Percentiles rank a stretch among this genome's conserved stretches.
These are phyloP conservation scores for Scopus umbretta DNA, from an alignment of 2,113 vertebrate genomes.

Conservation along the genomic window DNA sequence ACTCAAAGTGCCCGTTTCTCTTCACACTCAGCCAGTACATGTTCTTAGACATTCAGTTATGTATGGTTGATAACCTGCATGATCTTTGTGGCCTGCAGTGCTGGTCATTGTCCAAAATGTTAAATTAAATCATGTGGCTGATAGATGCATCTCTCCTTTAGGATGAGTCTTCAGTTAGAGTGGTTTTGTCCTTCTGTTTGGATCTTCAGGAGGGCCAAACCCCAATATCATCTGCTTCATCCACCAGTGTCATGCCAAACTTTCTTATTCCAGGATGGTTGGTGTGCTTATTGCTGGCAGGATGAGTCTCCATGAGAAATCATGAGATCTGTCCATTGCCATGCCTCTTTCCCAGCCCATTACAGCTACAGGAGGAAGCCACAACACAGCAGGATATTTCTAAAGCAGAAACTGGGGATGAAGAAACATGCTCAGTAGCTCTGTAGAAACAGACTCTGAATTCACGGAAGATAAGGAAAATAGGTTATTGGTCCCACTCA, in stretches of 20 bases:
- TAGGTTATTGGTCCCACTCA: neutral
- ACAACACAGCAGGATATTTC: neutral
- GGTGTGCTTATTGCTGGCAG: neutral
- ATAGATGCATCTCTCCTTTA: neutral
- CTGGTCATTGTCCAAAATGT: neutral
- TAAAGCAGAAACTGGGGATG: neutral
- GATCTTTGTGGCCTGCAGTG: neutral
- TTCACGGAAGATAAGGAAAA: neutral
- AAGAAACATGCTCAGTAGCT: neutral
- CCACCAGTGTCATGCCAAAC: neutral
- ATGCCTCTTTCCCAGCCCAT: neutral
- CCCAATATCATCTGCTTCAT: neutral
- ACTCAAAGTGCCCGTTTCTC: neutral
- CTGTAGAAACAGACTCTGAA: neutral
- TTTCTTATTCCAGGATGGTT: neutral
- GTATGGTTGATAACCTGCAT: neutral
- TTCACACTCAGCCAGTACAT: neutral
- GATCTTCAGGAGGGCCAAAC: neutral
- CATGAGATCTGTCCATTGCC: fast-evolving
- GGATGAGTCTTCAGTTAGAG: neutral
- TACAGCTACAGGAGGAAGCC: neutral
- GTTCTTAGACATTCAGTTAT: neutral
- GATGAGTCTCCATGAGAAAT: neutral
- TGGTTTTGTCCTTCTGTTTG: neutral
- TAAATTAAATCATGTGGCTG: neutral